A percentile compares a stretch with the other conserved stretches of the same genome.
These are phyloP conservation scores for Dromococcyx pavoninus DNA, from an alignment of 2,797 vertebrate genomes.

Conservation along the genomic window DNA sequence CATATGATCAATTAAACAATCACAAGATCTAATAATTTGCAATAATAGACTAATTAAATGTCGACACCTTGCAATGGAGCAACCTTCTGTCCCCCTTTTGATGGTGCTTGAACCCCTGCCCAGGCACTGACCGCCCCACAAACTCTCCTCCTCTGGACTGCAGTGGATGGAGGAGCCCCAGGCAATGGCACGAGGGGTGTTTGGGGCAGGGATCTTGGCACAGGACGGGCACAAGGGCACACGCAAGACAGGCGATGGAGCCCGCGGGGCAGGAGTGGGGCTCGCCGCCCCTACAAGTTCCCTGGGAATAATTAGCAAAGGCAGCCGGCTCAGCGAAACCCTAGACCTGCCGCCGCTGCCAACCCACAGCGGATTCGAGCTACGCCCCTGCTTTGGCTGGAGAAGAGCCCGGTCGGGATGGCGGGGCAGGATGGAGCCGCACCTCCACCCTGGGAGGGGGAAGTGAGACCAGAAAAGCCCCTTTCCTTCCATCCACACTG, in stretches of 20 bases:
- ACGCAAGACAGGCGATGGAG: background rate
- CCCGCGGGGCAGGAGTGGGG: background rate
- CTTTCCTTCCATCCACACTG: background rate
- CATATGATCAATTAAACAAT: constrained; percentile 72
- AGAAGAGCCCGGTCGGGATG: background rate
- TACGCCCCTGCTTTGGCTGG: constrained; percentile 54
- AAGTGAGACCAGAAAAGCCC: background rate
- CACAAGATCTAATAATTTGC: constrained; percentile 69
- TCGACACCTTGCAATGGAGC: constrained; percentile 2
- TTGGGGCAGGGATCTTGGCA: background rate
- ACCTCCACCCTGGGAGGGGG: background rate
- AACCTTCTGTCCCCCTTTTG: constrained; percentile 12
- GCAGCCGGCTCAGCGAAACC: constrained; percentile 58
- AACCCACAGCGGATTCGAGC: constrained; percentile 31
- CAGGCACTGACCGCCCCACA: background rate
- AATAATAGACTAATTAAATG: constrained; percentile 62
- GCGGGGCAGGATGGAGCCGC: background rate
- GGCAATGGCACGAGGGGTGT: fast-evolving
- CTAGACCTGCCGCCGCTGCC: constrained; percentile 16
- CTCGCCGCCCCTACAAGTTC: background rate
- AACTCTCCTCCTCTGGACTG: background rate
- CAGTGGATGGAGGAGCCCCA: background rate
- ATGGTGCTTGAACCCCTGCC: background rate
- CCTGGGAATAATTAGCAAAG: constrained; percentile 57
- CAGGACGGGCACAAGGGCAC: background rate